Conservation (phyloP, 2,113 vertebrate genomes). For the Lucifuga dentata region DNA sequence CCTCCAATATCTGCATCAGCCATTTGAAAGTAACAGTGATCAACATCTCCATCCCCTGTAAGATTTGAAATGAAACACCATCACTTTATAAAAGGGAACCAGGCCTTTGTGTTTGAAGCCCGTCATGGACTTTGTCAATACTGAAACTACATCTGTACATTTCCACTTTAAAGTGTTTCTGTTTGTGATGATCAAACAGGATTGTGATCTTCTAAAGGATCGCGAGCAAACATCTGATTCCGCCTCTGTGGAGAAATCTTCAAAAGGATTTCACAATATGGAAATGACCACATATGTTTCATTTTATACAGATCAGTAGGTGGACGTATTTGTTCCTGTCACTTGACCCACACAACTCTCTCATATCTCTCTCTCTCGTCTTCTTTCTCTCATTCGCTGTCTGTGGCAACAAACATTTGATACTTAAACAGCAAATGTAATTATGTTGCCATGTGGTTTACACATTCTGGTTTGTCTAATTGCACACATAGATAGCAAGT, state of each 20-base stretch:
- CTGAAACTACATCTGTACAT: conserved; percentile 66
- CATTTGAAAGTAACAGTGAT: too few species aligned
- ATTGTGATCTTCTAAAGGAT: conserved; percentile 49
- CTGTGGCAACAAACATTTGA: too few species aligned
- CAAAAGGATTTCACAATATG: conserved; percentile 69
- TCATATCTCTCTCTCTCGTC: background rate
- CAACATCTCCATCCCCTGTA: too few species aligned
- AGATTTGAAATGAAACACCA: background rate
- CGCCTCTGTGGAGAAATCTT: conserved; percentile 47
- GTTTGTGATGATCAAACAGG: conserved; percentile 68
- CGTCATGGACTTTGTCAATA: conserved; percentile 28
- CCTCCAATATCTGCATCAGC: too few species aligned
- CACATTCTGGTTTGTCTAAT: background rate
- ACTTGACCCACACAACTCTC: conserved; percentile 18
- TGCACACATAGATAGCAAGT: too few species aligned
- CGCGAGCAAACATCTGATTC: conserved; percentile 56
- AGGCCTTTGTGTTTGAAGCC: conserved; percentile 49
- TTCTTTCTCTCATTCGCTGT: too few species aligned
- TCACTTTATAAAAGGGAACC: conserved; percentile 25
- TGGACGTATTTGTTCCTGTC: conserved; percentile 57
- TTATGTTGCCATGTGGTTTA: too few species aligned
- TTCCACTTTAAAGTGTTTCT: conserved; percentile 73
- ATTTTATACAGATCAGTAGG: conserved; percentile 50
- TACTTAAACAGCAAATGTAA: too few species aligned
- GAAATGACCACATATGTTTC: conserved; percentile 66